Percentiles rank a stretch among this genome's conserved stretches.
Conservation (phyloP, 2,888 invertebrate species). For the Acronicta leporina region DNA sequence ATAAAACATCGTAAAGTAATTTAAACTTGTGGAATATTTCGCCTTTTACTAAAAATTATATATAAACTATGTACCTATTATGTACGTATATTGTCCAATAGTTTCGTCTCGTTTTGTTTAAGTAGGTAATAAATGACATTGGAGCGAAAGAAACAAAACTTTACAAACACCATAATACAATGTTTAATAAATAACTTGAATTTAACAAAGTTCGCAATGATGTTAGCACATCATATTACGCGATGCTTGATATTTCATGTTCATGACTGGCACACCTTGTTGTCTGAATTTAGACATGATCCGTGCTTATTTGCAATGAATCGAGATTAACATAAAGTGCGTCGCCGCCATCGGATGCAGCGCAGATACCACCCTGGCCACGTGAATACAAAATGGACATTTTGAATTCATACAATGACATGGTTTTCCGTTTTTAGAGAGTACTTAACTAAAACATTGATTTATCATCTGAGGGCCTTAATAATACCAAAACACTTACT, state of each 20-base stretch:
- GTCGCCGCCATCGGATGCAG: constrained; percentile 67
- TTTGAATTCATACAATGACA: constrained; percentile 61
- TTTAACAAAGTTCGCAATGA: constrained; percentile 3
- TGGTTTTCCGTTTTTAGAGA: constrained; percentile 51
- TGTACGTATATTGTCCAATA: too few species aligned
- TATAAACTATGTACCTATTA: too few species aligned
- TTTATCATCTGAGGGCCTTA: constrained; percentile 11
- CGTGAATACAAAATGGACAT: constrained; percentile 67
- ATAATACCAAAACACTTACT: too few species aligned
- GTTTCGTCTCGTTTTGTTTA: too few species aligned
- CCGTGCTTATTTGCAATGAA: constrained; percentile 84
- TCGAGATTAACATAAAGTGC: constrained; percentile 82
- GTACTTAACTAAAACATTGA: constrained; percentile 4
- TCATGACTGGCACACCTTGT: constrained; percentile 42
- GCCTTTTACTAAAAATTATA: too few species aligned
- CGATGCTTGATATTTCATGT: constrained; percentile 27
- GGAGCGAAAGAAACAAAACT: too few species aligned
- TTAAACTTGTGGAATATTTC: too few species aligned
- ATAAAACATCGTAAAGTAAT: too few species aligned
- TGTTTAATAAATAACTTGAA: too few species aligned
- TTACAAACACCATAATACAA: too few species aligned
- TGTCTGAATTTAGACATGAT: constrained; percentile 64
- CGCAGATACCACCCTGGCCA: constrained; percentile 58
- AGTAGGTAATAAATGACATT: too few species aligned
- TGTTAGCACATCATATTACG: constrained; percentile 11